These are phyloP conservation scores for Ciona savignyi DNA, from an alignment of 23 tunicate genomes.

Conservation along the genomic window DNA sequence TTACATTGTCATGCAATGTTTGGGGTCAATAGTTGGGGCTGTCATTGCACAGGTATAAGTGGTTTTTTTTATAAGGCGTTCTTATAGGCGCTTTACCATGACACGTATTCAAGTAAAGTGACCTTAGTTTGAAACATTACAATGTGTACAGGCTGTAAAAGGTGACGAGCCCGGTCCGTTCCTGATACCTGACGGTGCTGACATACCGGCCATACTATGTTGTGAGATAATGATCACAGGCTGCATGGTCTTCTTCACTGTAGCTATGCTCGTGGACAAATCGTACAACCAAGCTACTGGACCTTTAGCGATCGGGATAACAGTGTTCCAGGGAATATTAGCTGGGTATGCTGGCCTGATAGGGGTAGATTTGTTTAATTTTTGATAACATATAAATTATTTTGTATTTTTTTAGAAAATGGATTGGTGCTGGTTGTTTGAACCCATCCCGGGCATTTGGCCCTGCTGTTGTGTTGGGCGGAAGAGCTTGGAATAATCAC, in stretches of 20 bases:
- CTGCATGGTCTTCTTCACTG: slow-evolving; percentile 76
- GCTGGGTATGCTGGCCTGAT: slow-evolving; percentile 48
- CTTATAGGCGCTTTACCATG: no score
- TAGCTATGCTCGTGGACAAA: slow-evolving; percentile 76
- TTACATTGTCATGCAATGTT: slow-evolving; percentile 58
- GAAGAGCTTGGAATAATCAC: slow-evolving; percentile 61
- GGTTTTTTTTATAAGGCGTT: neutral
- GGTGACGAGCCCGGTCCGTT: slow-evolving; percentile 79
- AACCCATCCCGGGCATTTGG: slow-evolving; percentile 88
- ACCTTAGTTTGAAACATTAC: no score
- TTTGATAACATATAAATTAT: neutral
- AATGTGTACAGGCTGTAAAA: slow-evolving; percentile 28
- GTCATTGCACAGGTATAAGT: slow-evolving; percentile 64
- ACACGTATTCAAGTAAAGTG: no score
- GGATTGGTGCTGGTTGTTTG: slow-evolving; percentile 86
- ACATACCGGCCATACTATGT: slow-evolving; percentile 53
- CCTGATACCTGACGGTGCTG: slow-evolving; percentile 74
- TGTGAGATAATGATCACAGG: slow-evolving; percentile 81
- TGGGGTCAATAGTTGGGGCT: slow-evolving; percentile 85
- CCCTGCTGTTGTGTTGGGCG: slow-evolving; percentile 84
- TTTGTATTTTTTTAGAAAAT: slow-evolving; percentile 30
- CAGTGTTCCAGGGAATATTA: slow-evolving; percentile 90
- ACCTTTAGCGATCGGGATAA: slow-evolving; percentile 80
- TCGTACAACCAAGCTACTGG: slow-evolving; percentile 90
- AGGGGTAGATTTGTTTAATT: neutral